These are phyloP conservation scores for Pyxicephalus adspersus DNA, from an alignment of 2,113 vertebrate genomes.

Conservation along the genomic window DNA sequence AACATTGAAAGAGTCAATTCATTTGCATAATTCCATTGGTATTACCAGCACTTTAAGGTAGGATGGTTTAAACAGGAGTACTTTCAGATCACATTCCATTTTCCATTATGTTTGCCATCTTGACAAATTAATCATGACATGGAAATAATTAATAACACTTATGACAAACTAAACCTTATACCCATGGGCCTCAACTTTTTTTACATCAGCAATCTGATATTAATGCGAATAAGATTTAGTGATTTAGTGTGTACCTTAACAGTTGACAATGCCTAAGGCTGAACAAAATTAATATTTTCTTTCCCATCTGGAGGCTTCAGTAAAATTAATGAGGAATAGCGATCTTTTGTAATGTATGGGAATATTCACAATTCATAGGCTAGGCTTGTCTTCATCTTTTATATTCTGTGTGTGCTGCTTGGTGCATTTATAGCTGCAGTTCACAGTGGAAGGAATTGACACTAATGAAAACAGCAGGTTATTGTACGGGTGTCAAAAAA, in stretches of 20 bases:
- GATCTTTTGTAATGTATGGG: constrained; percentile 86
- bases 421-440: constrained; percentile 58
- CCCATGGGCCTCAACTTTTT: constrained; percentile 84
- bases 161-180: constrained; percentile 93
- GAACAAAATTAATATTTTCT: constrained; percentile 99
- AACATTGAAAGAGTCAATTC: constrained; percentile 99
- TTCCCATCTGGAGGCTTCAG: constrained; percentile 99
- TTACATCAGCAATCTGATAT: constrained; percentile 86
- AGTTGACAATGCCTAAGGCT: constrained; percentile 91
- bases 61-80: constrained; percentile 83
- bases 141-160: constrained; percentile 99
- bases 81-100: constrained; percentile 73
- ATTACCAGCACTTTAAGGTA: constrained; percentile 93
- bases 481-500: constrained; percentile 54
- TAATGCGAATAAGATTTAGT: constrained; percentile 85
- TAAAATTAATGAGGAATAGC: constrained; percentile 98
- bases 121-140: constrained; percentile 94
- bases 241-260: constrained; percentile 96
- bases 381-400: constrained; percentile 75
- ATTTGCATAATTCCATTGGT: constrained; percentile 99
- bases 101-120: constrained; percentile 74
- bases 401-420: constrained; percentile 68
- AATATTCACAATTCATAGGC: constrained; percentile 82
- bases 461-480: too few relatives aligned
- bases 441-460: constrained; percentile 32